These are phyloP conservation scores for Acrocyrtus sp. DNA, from an alignment of 2,888 invertebrate genomes.

Conservation along the genomic window DNA sequence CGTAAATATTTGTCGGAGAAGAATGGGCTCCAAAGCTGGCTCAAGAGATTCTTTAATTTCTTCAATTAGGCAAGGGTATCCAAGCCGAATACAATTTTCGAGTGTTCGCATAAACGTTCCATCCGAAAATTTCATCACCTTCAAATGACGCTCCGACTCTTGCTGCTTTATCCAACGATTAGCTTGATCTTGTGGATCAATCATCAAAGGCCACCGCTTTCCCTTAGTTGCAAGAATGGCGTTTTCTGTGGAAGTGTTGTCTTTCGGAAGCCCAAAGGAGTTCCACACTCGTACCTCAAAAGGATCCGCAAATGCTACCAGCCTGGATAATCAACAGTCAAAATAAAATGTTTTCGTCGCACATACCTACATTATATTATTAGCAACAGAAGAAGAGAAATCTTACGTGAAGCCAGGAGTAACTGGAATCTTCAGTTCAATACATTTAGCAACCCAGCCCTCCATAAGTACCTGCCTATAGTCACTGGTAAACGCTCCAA, in stretches of 20 bases:
- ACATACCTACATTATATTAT: not conserved
- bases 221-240: slow-evolving; percentile 88
- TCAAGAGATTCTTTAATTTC: slow-evolving; percentile 90
- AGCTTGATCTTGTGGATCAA: slow-evolving; percentile 91
- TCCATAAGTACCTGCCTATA: slow-evolving; percentile 76
- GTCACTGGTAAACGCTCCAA: slow-evolving; percentile 85
- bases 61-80: slow-evolving; percentile 86
- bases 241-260: slow-evolving; percentile 90
- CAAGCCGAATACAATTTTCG: slow-evolving; percentile 85
- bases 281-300: slow-evolving; percentile 92
- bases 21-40: slow-evolving; percentile 84
- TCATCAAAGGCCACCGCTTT: slow-evolving; percentile 89
- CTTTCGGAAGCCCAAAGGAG: slow-evolving; percentile 86
- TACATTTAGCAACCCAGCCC: slow-evolving; percentile 77
- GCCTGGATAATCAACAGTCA: too few species aligned
- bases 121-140: slow-evolving; percentile 84
- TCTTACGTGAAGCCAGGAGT: slow-evolving; percentile 75
- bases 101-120: slow-evolving; percentile 78
- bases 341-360: not conserved
- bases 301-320: slow-evolving; percentile 73
- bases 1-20: slow-evolving; percentile 82
- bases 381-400: slow-evolving; percentile 25
- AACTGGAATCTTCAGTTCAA: slow-evolving; percentile 75
- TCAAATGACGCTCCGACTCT: slow-evolving; percentile 80
- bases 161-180: slow-evolving; percentile 92